Conservation (phyloP, 1,140 invertebrate genomes). For the Zophobas atratus region DNA sequence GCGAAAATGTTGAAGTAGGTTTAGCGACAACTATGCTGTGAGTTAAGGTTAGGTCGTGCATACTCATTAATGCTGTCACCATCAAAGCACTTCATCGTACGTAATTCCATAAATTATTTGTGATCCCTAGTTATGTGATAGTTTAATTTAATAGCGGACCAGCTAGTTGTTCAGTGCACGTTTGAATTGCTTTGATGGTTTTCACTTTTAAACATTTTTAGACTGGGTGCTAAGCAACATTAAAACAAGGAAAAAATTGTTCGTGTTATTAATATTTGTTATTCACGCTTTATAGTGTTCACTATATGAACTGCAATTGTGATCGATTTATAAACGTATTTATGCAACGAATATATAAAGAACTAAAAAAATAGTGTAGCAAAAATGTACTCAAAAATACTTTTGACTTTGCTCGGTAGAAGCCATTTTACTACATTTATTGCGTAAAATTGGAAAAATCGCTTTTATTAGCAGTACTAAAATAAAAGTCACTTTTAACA, state of each 20-base stretch:
- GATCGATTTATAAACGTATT: conserved; percentile 66
- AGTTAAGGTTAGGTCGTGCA: conserved; percentile 48
- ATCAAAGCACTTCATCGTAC: conserved; percentile 50
- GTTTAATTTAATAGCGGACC: conserved; percentile 51
- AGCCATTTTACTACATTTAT: conserved; percentile 48
- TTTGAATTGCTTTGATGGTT: conserved; percentile 51
- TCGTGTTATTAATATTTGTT: conserved; percentile 62
- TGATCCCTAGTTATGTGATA: conserved; percentile 31
- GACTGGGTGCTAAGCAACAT: conserved; percentile 60
- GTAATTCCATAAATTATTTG: conserved; percentile 14
- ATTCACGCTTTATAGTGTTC: conserved; percentile 67
- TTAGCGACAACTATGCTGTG: conserved; percentile 51
- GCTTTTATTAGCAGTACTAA: conserved; percentile 49
- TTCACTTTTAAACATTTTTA: conserved; percentile 57
- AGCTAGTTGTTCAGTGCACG: conserved; percentile 44
- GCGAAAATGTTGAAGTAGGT: conserved; percentile 17
- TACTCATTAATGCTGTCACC: conserved; percentile 51
- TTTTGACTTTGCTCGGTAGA: conserved; percentile 51
- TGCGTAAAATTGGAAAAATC: conserved; percentile 46
- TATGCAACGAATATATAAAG: conserved; percentile 67
- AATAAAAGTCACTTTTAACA: conserved; percentile 37
- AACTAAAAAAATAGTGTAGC: conserved; percentile 53
- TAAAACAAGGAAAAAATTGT: conserved; percentile 55
- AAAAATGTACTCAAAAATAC: conserved; percentile 50
- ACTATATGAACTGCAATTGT: conserved; percentile 68